Percentiles rank a stretch among this genome's conserved stretches.
Conservation (phyloP, 1,140 invertebrate genomes). For the Latrodectus geometricus region DNA sequence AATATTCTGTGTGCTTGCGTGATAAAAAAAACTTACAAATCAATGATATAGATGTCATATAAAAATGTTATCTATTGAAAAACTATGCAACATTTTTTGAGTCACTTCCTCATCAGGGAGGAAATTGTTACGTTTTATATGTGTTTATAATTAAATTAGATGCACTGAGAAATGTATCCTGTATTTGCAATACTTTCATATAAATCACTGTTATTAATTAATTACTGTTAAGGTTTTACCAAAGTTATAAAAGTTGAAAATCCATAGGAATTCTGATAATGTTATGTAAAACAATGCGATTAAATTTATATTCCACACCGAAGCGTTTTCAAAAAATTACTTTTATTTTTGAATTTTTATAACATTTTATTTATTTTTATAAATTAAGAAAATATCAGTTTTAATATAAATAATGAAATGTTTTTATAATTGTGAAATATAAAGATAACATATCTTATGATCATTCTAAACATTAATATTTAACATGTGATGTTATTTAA, state of each 20-base stretch:
- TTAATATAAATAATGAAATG: no score
- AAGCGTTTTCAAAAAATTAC: no score
- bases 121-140: slow-evolving; percentile 21
- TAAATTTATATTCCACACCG: no score
- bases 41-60: slow-evolving; percentile 51
- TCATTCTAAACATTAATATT: no score
- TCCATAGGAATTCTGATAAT: background rate
- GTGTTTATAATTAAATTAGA: slow-evolving; percentile 17
- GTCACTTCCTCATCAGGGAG: slow-evolving; percentile 5
- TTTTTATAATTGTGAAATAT: no score
- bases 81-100: slow-evolving; percentile 46
- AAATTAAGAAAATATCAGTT: no score
- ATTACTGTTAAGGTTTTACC: slow-evolving; percentile 22
- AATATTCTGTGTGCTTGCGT: slow-evolving; percentile 47
- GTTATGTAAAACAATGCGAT: background rate
- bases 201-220: slow-evolving; percentile 24
- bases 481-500: no score
- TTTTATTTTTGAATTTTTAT: no score
- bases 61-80: slow-evolving; percentile 40
- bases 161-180: slow-evolving; percentile 26
- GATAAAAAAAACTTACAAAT: slow-evolving; percentile 26
- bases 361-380: no score
- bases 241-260: slow-evolving; percentile 27
- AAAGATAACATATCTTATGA: no score
- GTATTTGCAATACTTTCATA: slow-evolving; percentile 21